Conservation (phyloP, 37 sponge, comb jelly and placozoan species). For the Beroe forskalii region DNA sequence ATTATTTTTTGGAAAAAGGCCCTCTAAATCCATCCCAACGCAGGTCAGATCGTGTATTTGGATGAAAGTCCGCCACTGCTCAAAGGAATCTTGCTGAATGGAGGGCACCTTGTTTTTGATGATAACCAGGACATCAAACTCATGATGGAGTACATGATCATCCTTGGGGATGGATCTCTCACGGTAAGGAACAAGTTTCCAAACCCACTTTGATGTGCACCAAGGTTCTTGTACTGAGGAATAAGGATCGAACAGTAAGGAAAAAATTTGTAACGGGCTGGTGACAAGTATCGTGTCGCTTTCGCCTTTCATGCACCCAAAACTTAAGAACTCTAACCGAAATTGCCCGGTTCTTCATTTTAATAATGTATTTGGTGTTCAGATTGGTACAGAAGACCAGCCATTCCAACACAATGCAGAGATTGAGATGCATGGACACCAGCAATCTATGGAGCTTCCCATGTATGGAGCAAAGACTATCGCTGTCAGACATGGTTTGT, state of each 20-base stretch:
- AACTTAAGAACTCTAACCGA: too few species aligned
- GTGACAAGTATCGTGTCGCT: too few species aligned
- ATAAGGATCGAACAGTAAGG: too few species aligned
- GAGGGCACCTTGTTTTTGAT: slow-evolving; percentile 92
- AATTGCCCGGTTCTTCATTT: too few species aligned
- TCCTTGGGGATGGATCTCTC: slow-evolving; percentile 76
- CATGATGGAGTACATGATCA: slow-evolving; percentile 77
- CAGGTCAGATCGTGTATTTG: slow-evolving; percentile 84
- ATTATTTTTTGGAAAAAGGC: too few species aligned
- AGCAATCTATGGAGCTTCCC: slow-evolving; percentile 84
- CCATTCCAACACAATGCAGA: slow-evolving; percentile 80
- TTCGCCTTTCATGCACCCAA: too few species aligned
- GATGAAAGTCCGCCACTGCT: slow-evolving; percentile 79
- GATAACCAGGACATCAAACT: slow-evolving; percentile 77
- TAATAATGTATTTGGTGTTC: too few species aligned
- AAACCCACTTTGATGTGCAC: too few species aligned
- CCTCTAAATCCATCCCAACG: too few species aligned
- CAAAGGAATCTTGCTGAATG: slow-evolving; percentile 77
- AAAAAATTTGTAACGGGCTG: too few species aligned
- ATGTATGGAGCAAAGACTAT: slow-evolving; percentile 95
- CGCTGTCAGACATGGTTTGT: slow-evolving; percentile 82
- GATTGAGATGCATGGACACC: slow-evolving; percentile 88
- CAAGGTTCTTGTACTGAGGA: too few species aligned
- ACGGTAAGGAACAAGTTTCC: slow-evolving; percentile 2
- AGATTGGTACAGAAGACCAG: slow-evolving; percentile 84